Base-by-base conservation (phyloP, 1,140 invertebrate species). In the Nasonia longicornis region DNA sequence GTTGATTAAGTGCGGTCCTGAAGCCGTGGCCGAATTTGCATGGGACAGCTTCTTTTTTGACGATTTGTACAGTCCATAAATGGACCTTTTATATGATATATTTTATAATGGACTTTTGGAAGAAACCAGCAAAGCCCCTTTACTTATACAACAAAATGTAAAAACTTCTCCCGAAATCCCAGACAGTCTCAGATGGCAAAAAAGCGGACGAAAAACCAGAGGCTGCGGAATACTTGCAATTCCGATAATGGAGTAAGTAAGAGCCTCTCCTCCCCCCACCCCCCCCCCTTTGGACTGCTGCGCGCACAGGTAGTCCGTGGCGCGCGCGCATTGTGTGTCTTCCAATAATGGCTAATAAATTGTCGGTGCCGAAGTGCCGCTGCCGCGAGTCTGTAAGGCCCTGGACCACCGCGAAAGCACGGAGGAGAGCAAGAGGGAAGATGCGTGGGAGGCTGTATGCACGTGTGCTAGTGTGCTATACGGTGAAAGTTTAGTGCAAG, bases 311-410 rank as follows among this genome's bases (percentile, higher is more conserved):
- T 78, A 80, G 80, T 74, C 80, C 84, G 86, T 84, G 31, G 31
- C 31, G 31, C 2, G 86, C 85, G 63, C 77, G 87, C 88, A 88
- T 90, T 87, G 88, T 89, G 85, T 87, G 73, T 80, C 70, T 45
- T 26, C 63, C 85, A 88, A 91, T 91, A 90, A 88, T 89, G 87
- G 87, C 86, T 90, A 90, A 91, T 90, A 89, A 90, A 90, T 90
- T 88, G 86, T 84, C 84, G 85, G 70, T 69, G 81, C 83, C 84
- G 81, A 87, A 88, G 89, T 88, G 83, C 81, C 78, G 71, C 73
- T 69, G 71, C 29, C 75, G 81, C 38, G 72, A 78, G 11, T 71
- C 63, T 7, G 42, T 71, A 38, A 71, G 20, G 31, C 26, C 22
- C 7, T 10, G 77, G 87, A 88, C 87, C 89, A 89, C 88, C 87